Conservation (phyloP, 1,140 invertebrate species). For the Drosophila watanabei region DNA sequence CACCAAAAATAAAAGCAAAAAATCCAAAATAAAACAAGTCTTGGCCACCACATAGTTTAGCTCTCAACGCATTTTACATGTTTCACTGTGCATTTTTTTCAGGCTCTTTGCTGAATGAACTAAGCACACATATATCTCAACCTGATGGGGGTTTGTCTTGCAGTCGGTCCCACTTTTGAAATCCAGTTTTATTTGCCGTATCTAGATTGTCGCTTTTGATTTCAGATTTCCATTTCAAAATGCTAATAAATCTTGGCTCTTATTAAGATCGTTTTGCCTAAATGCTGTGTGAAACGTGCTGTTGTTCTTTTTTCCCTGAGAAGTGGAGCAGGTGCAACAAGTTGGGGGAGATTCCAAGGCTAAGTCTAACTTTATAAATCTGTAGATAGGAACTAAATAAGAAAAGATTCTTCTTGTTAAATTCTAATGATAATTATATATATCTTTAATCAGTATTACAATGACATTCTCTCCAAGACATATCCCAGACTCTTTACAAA, state of each 20-base stretch:
- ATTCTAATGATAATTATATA: too few species aligned
- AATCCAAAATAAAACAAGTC: conserved; percentile 38
- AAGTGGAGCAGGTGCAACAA: conserved; percentile 56
- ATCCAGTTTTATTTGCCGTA: conserved; percentile 45
- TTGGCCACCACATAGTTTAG: conserved; percentile 44
- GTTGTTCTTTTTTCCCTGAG: conserved; percentile 37
- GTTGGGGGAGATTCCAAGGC: conserved; percentile 40
- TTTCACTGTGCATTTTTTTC: conserved; percentile 50
- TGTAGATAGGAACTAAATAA: not conserved
- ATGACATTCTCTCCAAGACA: too few species aligned
- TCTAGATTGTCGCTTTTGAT: conserved; percentile 74
- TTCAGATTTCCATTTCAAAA: conserved; percentile 67
- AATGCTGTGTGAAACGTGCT: conserved; percentile 55
- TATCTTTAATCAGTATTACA: too few species aligned
- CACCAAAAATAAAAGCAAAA: conserved; percentile 12
- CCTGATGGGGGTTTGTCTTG: conserved; percentile 30
- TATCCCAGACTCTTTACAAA: not conserved
- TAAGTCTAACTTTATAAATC: conserved; percentile 19
- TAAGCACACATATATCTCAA: conserved; percentile 27
- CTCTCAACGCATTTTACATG: conserved; percentile 68
- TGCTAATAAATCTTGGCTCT: conserved; percentile 62
- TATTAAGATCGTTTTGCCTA: conserved; percentile 66
- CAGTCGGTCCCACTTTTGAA: conserved; percentile 19
- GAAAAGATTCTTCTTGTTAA: not conserved
- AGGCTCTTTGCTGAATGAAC: conserved; percentile 51